These are phyloP conservation scores for Engystomops pustulosus DNA, from an alignment of 2,113 vertebrate genomes.

Conservation along the genomic window DNA sequence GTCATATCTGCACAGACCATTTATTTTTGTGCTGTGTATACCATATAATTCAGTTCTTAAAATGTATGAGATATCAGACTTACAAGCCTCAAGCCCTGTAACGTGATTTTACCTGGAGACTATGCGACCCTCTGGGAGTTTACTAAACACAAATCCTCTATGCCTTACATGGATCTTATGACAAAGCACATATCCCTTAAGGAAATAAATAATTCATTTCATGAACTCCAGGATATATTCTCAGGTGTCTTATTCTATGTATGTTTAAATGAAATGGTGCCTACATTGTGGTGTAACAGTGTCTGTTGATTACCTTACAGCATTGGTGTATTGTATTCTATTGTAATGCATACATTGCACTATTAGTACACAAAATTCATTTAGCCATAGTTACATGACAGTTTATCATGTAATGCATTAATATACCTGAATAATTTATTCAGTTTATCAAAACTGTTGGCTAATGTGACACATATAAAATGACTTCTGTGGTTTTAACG, in stretches of 20 bases:
- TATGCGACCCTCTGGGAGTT: constrained; percentile 30
- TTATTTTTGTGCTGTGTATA: constrained; percentile 11
- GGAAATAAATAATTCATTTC: constrained; percentile 43
- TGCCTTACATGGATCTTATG: constrained; percentile 47
- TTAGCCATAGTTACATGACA: background rate
- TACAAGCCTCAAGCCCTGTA: constrained; percentile 21
- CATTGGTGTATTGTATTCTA: background rate
- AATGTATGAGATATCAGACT: background rate
- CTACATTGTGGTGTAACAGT: background rate
- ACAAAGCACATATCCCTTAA: constrained; percentile 38
- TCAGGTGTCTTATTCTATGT: constrained; percentile 2
- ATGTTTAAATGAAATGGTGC: constrained; percentile 2
- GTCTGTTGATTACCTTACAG: background rate
- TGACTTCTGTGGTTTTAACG: too few species aligned
- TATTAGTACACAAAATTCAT: background rate
- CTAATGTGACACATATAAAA: too few species aligned
- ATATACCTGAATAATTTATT: background rate
- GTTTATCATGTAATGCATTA: background rate
- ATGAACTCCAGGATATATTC: constrained; percentile 9
- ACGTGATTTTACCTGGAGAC: constrained; percentile 29
- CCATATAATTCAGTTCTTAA: constrained; percentile 20
- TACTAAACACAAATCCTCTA: constrained; percentile 43
- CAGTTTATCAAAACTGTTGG: too few species aligned
- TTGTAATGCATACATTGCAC: background rate
- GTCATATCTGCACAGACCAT: background rate